Conservation (phyloP, 2,888 invertebrate genomes). For the Drosophila austrosaltans region DNA sequence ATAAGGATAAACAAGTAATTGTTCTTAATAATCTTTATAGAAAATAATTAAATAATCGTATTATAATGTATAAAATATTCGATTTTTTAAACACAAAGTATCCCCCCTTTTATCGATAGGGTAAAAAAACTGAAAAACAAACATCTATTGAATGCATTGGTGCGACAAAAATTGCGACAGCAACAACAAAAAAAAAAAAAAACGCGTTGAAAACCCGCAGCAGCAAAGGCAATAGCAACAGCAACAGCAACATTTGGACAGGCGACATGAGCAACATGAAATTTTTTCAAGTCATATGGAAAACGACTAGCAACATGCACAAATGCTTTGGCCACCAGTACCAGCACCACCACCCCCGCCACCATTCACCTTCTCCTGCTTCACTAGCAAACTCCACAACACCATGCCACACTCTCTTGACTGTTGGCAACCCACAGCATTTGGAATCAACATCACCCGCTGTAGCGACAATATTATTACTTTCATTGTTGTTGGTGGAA, state of each 20-base stretch:
- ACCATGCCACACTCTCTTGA: background rate
- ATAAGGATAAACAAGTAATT: no score
- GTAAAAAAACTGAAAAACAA: conserved; percentile 7
- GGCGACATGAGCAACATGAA: conserved; percentile 52
- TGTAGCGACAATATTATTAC: conserved; percentile 63
- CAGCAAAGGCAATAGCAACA: conserved; percentile 26
- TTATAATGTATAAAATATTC: no score
- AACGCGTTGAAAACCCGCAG: conserved; percentile 64
- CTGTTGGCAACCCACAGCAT: conserved; percentile 25
- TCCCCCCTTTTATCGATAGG: background rate
- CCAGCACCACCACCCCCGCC: background rate
- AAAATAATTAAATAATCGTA: no score
- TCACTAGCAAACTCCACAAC: background rate
- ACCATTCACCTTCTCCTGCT: conserved; percentile 16
- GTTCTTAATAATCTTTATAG: no score
- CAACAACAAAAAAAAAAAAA: conserved; percentile 40
- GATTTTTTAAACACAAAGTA: background rate
- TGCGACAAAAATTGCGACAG: conserved; percentile 39
- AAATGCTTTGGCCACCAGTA: background rate
- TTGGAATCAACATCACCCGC: conserved; percentile 41
- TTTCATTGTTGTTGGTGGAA: conserved; percentile 54
- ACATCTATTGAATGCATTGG: conserved; percentile 31
- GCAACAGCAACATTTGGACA: conserved; percentile 30
- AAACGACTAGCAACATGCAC: conserved; percentile 55
- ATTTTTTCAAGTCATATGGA: conserved; percentile 61